Evolutionary conservation across 1,140 invertebrate genomes (phyloP).

Genomic region (Globodera rostochiensis): DNA sequence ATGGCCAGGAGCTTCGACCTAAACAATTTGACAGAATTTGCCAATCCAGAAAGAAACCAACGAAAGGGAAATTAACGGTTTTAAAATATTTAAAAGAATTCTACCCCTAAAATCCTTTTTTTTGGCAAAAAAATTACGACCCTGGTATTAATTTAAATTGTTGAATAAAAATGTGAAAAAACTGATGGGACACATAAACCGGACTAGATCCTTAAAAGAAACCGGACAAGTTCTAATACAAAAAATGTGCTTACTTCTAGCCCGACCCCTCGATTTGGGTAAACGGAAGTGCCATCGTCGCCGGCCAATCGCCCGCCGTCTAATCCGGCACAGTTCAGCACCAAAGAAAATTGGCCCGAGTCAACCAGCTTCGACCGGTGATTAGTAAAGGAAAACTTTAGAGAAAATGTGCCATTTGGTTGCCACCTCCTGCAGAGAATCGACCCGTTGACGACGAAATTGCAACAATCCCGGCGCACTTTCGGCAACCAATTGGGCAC

Average conservation of each 20-base stretch:
- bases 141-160: no score
- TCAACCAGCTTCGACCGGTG: conserved; percentile 30
- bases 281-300: conserved; percentile 49
- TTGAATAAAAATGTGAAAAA: no score
- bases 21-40: conserved; percentile 31
- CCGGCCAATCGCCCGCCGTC: conserved; percentile 54
- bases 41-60: background rate
- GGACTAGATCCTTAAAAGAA: no score
- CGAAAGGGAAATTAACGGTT: no score
- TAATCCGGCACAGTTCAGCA: conserved; percentile 60
- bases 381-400: conserved; percentile 13
- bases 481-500: conserved; percentile 38
- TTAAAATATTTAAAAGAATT: no score
- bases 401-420: conserved; percentile 8
- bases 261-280: conserved; percentile 54
- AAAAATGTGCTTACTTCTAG: conserved; percentile 36
- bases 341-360: conserved; percentile 47
- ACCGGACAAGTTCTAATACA: no score
- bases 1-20: conserved; percentile 34
- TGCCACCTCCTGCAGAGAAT: conserved; percentile 24
- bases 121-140: no score
- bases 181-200: no score
- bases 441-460: conserved; percentile 25
- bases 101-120: no score
- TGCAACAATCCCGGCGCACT: conserved; percentile 5